phyloP scores from a whole-genome alignment of 2,888 invertebrate genomes.

The Ramazzottius varieornatus region DNA sequence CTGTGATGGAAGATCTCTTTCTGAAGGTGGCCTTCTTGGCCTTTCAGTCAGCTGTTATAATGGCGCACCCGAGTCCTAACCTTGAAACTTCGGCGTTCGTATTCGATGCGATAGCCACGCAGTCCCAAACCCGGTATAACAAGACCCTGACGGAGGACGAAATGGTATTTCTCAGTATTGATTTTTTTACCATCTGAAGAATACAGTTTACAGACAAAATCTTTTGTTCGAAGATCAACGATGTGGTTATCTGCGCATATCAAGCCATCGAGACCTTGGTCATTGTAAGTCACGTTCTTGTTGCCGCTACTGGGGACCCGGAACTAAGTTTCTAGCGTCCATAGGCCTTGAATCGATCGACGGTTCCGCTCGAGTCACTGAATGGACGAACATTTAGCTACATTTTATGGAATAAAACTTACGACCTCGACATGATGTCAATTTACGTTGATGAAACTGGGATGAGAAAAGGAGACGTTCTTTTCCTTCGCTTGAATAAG shows the following conservation, averaged over 20 bases:
- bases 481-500: background rate
- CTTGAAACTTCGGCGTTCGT: background rate
- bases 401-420: background rate
- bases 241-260: background rate
- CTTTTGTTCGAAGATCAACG: no score
- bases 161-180: background rate
- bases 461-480: background rate
- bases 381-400: background rate
- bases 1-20: no score
- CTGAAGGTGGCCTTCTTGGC: background rate
- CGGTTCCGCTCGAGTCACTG: background rate
- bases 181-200: background rate
- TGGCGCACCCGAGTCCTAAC: background rate
- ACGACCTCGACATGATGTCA: background rate
- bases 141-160: slow-evolving; percentile 1
- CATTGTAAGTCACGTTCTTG: background rate
- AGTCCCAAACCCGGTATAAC: background rate
- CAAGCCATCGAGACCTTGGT: background rate
- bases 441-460: background rate
- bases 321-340: background rate
- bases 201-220: no score
- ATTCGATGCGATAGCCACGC: background rate
- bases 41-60: background rate
- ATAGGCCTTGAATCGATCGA: background rate
- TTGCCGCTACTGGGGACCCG: background rate